A percentile compares a stretch with the other conserved stretches of the same genome.
Conservation (phyloP, 1,140 invertebrate species). For the Brachionus calyciflorus region DNA sequence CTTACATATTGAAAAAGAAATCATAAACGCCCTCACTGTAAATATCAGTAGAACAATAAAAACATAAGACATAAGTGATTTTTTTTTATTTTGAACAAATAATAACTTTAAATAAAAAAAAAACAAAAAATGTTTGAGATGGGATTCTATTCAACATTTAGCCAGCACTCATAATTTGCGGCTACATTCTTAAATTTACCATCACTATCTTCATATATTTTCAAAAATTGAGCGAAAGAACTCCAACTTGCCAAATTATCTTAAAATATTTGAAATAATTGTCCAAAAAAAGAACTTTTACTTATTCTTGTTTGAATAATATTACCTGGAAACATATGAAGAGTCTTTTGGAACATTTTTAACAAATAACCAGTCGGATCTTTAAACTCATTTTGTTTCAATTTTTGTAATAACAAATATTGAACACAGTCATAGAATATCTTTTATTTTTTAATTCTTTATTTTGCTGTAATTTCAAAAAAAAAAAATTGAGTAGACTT, state of each 20-base stretch:
- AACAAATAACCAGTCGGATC: constrained; percentile 25
- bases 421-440: constrained; percentile 37
- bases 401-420: constrained; percentile 34
- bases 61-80: no score
- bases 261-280: not conserved
- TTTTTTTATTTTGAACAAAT: no score
- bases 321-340: constrained; percentile 40
- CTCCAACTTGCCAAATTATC: constrained; percentile 29
- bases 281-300: not conserved
- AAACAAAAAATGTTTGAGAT: not conserved
- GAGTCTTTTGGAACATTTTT: constrained; percentile 38
- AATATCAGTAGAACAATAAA: no score
- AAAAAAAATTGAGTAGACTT: no score
- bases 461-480: no score
- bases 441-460: no score
- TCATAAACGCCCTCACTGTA: no score
- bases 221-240: constrained; percentile 39
- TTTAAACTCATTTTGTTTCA: constrained; percentile 11
- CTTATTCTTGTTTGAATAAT: no score
- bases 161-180: no score
- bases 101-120: not conserved
- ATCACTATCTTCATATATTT: constrained; percentile 11
- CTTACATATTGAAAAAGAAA: no score
- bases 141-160: not conserved
- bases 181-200: not conserved